Evolutionary conservation across 2,113 vertebrate genomes (phyloP).

Genomic region (Setophaga kirtlandii): DNA sequence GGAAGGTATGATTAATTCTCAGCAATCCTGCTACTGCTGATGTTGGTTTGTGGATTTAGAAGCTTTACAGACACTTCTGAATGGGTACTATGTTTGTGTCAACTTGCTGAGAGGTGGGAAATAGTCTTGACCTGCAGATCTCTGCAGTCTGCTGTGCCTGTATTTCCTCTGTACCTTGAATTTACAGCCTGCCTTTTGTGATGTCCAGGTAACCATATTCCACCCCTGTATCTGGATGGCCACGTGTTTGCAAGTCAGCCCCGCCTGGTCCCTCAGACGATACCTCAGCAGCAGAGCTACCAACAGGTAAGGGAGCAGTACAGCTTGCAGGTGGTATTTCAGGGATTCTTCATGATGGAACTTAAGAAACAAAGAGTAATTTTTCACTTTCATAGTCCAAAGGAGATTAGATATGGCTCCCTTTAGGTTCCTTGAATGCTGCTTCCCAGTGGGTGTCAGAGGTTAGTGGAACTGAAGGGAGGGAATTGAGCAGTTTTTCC

Average conservation of each 20-base stretch:
- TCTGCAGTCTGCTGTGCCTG: not conserved
- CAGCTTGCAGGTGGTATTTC: not conserved
- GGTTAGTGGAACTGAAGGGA: not conserved
- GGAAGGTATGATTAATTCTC: not conserved
- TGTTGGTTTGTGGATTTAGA: not conserved
- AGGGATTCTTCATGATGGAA: not conserved
- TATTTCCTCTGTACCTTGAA: not conserved
- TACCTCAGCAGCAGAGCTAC: conserved; percentile 97
- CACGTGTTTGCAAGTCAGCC: conserved; percentile 96
- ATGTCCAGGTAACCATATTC: conserved; percentile 89
- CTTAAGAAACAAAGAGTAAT: not conserved
- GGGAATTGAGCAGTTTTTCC: not conserved
- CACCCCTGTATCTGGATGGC: conserved; percentile 94
- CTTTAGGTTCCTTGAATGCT: not conserved
- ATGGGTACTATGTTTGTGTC: not conserved
- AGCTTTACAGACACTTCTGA: not conserved
- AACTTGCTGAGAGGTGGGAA: not conserved
- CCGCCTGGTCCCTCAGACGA: conserved; percentile 90
- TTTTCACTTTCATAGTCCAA: not conserved
- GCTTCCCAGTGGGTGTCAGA: not conserved
- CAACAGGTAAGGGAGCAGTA: conserved; percentile 82
- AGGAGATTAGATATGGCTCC: not conserved
- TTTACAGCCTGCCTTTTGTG: not conserved
- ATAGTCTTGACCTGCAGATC: not conserved
- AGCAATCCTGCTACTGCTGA: not conserved